Evolutionary conservation across 2,888 invertebrate species (phyloP).

Genomic region (Epiblema foenella): DNA sequence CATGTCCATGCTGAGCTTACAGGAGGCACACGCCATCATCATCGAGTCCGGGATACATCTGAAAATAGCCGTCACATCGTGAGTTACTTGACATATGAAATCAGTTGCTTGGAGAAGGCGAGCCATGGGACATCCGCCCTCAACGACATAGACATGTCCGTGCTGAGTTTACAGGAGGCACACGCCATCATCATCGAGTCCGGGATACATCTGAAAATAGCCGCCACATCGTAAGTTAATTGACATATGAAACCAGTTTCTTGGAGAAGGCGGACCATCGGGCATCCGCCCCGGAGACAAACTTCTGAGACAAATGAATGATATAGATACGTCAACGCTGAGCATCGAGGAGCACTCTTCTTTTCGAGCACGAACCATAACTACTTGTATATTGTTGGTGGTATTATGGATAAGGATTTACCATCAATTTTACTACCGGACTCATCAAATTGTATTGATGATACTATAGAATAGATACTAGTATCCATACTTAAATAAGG

Average conservation of each 20-base stretch:
- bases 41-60: slow-evolving; percentile 69
- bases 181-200: slow-evolving; percentile 70
- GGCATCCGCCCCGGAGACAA: too few species aligned
- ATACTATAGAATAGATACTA: too few species aligned
- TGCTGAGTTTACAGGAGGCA: slow-evolving; percentile 73
- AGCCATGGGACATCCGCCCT: slow-evolving; percentile 63
- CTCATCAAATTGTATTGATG: too few species aligned
- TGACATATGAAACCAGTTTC: neutral
- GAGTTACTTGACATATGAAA: slow-evolving; percentile 49
- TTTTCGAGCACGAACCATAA: too few species aligned
- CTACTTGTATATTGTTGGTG: too few species aligned
- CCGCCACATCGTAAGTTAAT: slow-evolving; percentile 69
- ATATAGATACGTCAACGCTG: too few species aligned
- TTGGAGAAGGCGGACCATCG: too few species aligned
- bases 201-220: slow-evolving; percentile 66
- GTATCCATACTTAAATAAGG: too few species aligned
- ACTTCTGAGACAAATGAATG: too few species aligned
- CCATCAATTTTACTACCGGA: too few species aligned
- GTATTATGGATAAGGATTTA: too few species aligned
- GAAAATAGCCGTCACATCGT: slow-evolving; percentile 68
- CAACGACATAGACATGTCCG: slow-evolving; percentile 71
- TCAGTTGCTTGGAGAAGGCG: slow-evolving; percentile 51
- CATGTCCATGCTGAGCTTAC: slow-evolving; percentile 71
- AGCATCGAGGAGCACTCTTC: too few species aligned
- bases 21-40: slow-evolving; percentile 73